Conservation (phyloP, 2,113 vertebrate species). For the Rousettus leschenaultii region DNA sequence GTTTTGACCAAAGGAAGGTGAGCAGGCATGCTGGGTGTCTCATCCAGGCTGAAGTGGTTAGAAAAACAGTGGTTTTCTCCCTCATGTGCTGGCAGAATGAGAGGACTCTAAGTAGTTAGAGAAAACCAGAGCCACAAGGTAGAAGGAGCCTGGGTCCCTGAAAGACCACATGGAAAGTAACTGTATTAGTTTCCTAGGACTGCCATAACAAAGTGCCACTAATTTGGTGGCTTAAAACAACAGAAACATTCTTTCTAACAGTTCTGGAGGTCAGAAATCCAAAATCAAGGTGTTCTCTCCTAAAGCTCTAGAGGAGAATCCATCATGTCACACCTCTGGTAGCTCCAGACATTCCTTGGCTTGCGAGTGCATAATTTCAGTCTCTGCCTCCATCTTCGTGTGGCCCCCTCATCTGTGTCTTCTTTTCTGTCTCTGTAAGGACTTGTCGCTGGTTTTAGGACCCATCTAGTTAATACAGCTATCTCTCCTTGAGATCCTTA, state of each 20-base stretch:
- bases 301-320: not conserved
- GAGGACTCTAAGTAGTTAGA: not conserved
- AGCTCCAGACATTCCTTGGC: not conserved
- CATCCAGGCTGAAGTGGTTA: not conserved
- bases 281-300: not conserved
- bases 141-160: not conserved
- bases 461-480: not conserved
- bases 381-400: not conserved
- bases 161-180: not conserved
- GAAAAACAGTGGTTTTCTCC: not conserved
- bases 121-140: not conserved
- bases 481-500: not conserved
- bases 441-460: not conserved
- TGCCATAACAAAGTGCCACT: not conserved
- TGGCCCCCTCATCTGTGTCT: not conserved
- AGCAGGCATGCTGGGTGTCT: not conserved
- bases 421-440: not conserved
- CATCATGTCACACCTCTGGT: not conserved
- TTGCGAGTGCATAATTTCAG: not conserved
- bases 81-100: not conserved
- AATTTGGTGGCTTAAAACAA: not conserved
- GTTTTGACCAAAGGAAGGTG: not conserved
- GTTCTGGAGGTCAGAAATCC: not conserved
- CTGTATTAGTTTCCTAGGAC: not conserved
- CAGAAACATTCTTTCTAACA: not conserved